These are phyloP conservation scores for Ecdyonurus torrentis DNA, from an alignment of 2,888 invertebrate genomes.

Conservation along the genomic window DNA sequence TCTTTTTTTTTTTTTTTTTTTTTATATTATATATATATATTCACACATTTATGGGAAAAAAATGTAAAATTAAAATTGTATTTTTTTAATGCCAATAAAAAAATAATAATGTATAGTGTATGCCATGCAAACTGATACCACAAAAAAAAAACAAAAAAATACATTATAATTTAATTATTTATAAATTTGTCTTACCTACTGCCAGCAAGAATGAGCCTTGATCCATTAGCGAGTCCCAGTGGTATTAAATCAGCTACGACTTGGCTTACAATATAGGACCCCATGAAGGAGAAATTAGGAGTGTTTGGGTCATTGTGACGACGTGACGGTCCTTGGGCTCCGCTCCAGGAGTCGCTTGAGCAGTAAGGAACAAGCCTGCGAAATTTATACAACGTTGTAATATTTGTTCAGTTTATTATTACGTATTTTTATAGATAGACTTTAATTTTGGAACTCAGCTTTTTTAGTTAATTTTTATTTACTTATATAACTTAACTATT, in stretches of 20 bases:
- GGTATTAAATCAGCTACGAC: conserved; percentile 42
- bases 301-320: conserved; percentile 18
- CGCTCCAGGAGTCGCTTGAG: conserved; percentile 90
- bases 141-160: too few species aligned
- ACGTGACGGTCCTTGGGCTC: conserved; percentile 29
- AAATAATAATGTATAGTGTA: neutral
- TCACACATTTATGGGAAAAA: too few species aligned
- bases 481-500: too few species aligned
- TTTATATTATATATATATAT: neutral
- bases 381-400: too few species aligned
- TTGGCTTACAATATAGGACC: conserved; percentile 57
- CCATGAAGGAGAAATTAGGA: conserved; percentile 68
- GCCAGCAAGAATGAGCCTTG: conserved; percentile 60
- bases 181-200: conserved; percentile 18
- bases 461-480: too few species aligned
- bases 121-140: too few species aligned
- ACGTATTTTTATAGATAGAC: too few species aligned
- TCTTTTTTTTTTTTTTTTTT: neutral
- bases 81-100: too few species aligned
- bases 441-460: too few species aligned
- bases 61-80: too few species aligned
- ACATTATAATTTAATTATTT: neutral
- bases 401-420: too few species aligned
- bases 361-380: conserved; percentile 70
- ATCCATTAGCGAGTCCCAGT: conserved; percentile 48